Evolutionary conservation across 2,888 invertebrate species (phyloP).

Genomic region (Eupithecia dodoneata): DNA sequence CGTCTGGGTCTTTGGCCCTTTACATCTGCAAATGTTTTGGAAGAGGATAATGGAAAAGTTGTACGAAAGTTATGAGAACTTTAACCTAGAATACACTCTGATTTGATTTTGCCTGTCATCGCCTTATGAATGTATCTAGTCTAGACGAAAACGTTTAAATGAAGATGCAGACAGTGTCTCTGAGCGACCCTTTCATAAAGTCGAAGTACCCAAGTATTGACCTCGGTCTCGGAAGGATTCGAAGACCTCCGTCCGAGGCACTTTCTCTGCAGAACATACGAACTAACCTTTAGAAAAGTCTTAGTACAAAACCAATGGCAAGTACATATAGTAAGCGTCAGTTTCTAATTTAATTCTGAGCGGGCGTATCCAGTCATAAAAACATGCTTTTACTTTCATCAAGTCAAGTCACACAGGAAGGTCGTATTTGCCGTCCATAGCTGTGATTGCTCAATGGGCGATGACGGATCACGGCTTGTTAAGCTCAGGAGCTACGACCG

Average conservation of each 20-base stretch:
- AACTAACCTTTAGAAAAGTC: background rate
- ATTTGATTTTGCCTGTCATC: background rate
- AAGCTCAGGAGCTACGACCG: constrained; percentile 3
- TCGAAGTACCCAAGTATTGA: background rate
- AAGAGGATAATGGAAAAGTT: background rate
- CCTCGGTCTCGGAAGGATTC: no score
- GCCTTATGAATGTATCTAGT: background rate
- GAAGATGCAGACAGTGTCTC: background rate
- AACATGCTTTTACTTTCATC: constrained; percentile 36
- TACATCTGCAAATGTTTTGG: background rate
- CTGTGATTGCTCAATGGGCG: constrained; percentile 34
- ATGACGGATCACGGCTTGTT: constrained; percentile 28
- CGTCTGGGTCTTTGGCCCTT: constrained; percentile 31
- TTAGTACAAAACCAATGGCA: background rate
- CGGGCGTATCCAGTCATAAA: constrained; percentile 9
- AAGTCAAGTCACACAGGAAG: constrained; percentile 32
- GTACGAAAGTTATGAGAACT: background rate
- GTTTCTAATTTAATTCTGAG: background rate
- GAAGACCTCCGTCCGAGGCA: background rate
- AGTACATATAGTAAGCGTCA: background rate
- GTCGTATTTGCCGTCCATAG: constrained; percentile 36
- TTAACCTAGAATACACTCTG: background rate
- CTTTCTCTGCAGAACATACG: background rate
- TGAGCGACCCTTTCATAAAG: background rate
- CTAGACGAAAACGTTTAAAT: background rate